Conservation (phyloP, 1,140 invertebrate genomes). For the Probaryconus sp. region DNA sequence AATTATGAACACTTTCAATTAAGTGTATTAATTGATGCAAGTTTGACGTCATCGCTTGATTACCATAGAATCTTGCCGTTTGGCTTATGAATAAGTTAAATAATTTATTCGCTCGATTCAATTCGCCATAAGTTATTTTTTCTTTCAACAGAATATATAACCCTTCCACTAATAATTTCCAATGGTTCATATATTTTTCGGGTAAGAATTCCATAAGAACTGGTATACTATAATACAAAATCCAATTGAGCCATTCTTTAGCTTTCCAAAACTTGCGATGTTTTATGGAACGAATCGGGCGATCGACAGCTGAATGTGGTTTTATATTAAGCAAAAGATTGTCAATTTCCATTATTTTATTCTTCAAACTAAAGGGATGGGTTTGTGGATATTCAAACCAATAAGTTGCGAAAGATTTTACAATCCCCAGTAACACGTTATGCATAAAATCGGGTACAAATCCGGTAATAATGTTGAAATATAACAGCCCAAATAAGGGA, state of each 20-base stretch:
- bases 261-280: conserved; percentile 31
- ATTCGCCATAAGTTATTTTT: conserved; percentile 14
- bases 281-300: conserved; percentile 3
- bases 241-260: conserved; percentile 46
- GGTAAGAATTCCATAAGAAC: conserved; percentile 18
- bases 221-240: conserved; percentile 27
- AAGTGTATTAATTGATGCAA: conserved; percentile 48
- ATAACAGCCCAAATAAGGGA: conserved; percentile 7
- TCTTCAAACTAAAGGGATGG: conserved; percentile 13
- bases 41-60: conserved; percentile 40
- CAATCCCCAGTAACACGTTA: conserved; percentile 19
- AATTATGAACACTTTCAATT: conserved; percentile 19
- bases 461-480: conserved; percentile 35
- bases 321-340: conserved; percentile 11
- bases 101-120: conserved; percentile 17
- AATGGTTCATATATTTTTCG: conserved; percentile 36
- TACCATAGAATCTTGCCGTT: conserved; percentile 27
- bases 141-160: conserved; percentile 35
- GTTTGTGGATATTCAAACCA: conserved; percentile 25
- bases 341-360: conserved; percentile 8
- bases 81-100: conserved; percentile 20
- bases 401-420: conserved; percentile 31
- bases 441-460: conserved; percentile 40
- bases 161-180: conserved; percentile 17
- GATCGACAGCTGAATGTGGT: conserved; percentile 2